These are phyloP conservation scores for Acrossocheilus fasciatus DNA, from an alignment of 2,797 vertebrate species.

Conservation along the genomic window DNA sequence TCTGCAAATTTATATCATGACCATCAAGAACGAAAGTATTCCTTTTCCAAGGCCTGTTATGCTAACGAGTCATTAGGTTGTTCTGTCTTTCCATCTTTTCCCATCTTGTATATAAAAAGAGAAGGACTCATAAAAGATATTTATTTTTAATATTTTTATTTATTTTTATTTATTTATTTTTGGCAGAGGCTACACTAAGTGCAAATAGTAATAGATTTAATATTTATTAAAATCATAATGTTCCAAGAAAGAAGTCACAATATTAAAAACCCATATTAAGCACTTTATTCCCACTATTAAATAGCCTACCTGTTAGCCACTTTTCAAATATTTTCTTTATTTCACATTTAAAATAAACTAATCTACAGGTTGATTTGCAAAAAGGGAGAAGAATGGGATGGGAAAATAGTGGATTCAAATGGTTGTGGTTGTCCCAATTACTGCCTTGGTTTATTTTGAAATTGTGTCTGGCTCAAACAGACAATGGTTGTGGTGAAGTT, in stretches of 20 bases:
- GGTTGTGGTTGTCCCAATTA: neutral
- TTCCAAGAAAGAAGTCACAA: neutral
- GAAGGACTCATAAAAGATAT: neutral
- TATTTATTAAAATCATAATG: neutral
- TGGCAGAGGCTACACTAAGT: neutral
- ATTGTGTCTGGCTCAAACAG: no score
- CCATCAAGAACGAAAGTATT: conserved; percentile 3
- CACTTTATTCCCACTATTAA: neutral
- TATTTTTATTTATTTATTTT: neutral
- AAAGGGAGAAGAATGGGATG: neutral
- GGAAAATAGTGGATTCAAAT: neutral
- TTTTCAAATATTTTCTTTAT: neutral
- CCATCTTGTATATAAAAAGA: neutral
- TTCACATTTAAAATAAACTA: neutral
- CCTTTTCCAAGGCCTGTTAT: conserved; percentile 38
- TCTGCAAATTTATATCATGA: conserved; percentile 15
- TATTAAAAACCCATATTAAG: neutral
- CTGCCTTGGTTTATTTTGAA: neutral
- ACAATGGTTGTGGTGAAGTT: no score
- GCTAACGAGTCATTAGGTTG: conserved; percentile 9
- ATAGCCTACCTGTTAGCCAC: no score
- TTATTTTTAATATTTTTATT: no score
- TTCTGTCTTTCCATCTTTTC: neutral
- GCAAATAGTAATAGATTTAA: no score
- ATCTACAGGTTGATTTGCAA: neutral